Base-by-base conservation (phyloP, 2,888 invertebrate species). In the Mellilla xanthometata region DNA sequence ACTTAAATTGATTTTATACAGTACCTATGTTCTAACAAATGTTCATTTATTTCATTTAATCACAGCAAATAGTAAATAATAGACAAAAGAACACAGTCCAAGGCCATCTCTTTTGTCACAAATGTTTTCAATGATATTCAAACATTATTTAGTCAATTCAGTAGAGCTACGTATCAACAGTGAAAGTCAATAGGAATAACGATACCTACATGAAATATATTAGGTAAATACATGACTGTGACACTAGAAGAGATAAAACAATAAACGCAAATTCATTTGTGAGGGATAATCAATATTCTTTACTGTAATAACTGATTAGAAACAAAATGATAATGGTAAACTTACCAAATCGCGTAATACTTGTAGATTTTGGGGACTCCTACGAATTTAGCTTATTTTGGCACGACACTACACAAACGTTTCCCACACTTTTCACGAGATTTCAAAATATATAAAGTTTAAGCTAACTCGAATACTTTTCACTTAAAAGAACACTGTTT, bases 361-460 rank as follows among this genome's bases (percentile, higher is more conserved):
- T 42, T 41, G 41, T 41, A 24, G 34, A 12, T 42, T 30, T 30
- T 41, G 30, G 15, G 34, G 23, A 34, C 33, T 38, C n/a, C 67
- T 55, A 54, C 32, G 63, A 15, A 30, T 68, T 4, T 19, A 19
- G 7, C 8, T n/a, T 4, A 3, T 51, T 49, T 72, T 71, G 41
- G 56, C 53, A 30, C 44, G 62, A 39, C 56, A 63, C 12, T 56
- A 59, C 31, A 64, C 64, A 13, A 15, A 33, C 3, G 24, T 24
- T n/a, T 42, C 15, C 15, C 42, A 28, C 43, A 13, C n/a, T n/a
- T n/a, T n/a, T n/a, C n/a, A n/a, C 38, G 13, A 27, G 15, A 19
- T 5, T 19, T 1, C 3, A 19, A 19, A 6, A 19, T 19, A 6
- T 19, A 19, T 19, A 1, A 6, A 3, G 6, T 3, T 19, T 19